Evolutionary conservation across 2,888 invertebrate species (phyloP).

Genomic region (Crepidodera aurea): DNA sequence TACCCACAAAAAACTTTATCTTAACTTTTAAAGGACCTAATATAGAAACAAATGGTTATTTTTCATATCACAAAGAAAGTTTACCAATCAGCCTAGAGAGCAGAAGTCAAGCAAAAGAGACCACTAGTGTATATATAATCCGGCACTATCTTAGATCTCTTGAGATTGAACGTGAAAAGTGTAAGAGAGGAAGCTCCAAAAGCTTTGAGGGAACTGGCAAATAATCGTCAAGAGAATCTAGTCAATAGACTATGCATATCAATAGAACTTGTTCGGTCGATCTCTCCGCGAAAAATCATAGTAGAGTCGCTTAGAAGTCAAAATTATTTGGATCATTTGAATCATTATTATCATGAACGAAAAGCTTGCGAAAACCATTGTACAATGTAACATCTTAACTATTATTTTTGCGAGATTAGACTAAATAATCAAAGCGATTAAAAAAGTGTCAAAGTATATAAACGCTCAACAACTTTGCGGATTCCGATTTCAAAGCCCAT

Average conservation of each 20-base stretch:
- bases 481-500: too few relatives aligned
- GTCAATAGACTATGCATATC: conserved; percentile 56
- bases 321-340: conserved; percentile 3
- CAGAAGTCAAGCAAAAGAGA: conserved; percentile 20
- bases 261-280: conserved; percentile 51
- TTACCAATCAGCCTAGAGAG: not conserved
- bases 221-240: conserved; percentile 40
- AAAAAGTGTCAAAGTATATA: too few relatives aligned
- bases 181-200: conserved; percentile 32
- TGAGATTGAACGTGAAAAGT: conserved; percentile 34
- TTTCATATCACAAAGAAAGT: too few relatives aligned
- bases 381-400: too few relatives aligned
- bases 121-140: conserved; percentile 49
- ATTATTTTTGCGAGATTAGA: too few relatives aligned
- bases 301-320: conserved; percentile 2
- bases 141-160: conserved; percentile 41
- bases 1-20: too few relatives aligned
- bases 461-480: too few relatives aligned
- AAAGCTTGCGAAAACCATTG: too few relatives aligned
- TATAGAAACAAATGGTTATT: too few relatives aligned
- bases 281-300: conserved; percentile 16
- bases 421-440: too few relatives aligned
- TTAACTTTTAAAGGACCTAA: too few relatives aligned
- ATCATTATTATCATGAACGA: too few relatives aligned
- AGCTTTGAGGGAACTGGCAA: conserved; percentile 38